These are phyloP conservation scores for Drosophila bunnanda DNA, from an alignment of 2,888 invertebrate genomes.

Conservation along the genomic window DNA sequence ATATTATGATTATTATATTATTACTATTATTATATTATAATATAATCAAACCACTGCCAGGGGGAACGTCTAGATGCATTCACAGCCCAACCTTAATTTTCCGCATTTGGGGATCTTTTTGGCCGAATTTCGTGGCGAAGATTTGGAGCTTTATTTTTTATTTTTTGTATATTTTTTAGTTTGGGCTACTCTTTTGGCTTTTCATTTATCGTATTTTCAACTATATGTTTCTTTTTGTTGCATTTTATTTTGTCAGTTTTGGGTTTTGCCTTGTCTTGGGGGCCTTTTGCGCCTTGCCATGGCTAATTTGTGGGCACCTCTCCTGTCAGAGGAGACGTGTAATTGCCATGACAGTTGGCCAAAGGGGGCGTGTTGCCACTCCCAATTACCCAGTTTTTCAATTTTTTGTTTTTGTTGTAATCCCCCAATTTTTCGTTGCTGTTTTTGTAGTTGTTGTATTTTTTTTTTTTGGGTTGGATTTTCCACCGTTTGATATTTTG, in stretches of 20 bases:
- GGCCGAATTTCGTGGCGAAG: slow-evolving; percentile 28
- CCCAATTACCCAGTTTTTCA: slow-evolving; percentile 48
- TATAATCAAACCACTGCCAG: slow-evolving; percentile 8
- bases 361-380: slow-evolving; percentile 53
- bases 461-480: slow-evolving; percentile 25
- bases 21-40: no score
- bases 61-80: slow-evolving; percentile 5
- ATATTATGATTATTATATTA: no score
- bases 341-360: slow-evolving; percentile 50
- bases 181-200: slow-evolving; percentile 28
- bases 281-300: slow-evolving; percentile 39
- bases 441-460: no score
- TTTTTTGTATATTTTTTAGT: slow-evolving; percentile 13
- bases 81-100: slow-evolving; percentile 62
- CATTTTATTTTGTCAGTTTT: slow-evolving; percentile 20
- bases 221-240: background rate
- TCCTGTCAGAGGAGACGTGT: slow-evolving; percentile 51
- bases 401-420: slow-evolving; percentile 12
- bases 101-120: slow-evolving; percentile 49
- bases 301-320: slow-evolving; percentile 54
- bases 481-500: slow-evolving; percentile 72
- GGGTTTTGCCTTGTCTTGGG: slow-evolving; percentile 26
- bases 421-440: background rate
- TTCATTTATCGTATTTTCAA: slow-evolving; percentile 29
- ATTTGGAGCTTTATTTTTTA: slow-evolving; percentile 24